These are phyloP conservation scores for Neogobius melanostomus DNA, from an alignment of 2,113 vertebrate species.

Conservation along the genomic window DNA sequence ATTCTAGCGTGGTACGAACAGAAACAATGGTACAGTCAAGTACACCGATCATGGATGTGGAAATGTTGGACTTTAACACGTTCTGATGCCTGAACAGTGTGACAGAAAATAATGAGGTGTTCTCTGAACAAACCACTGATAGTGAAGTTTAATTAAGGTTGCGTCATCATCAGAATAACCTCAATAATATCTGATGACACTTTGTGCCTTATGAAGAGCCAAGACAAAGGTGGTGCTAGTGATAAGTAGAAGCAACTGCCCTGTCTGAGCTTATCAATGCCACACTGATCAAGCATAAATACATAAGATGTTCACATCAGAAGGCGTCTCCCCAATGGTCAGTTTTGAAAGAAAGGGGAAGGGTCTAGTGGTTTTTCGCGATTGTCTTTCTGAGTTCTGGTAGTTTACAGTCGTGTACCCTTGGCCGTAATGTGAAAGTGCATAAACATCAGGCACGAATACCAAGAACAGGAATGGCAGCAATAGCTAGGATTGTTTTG, in stretches of 20 bases:
- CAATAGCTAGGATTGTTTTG: neutral
- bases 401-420: neutral
- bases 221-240: neutral
- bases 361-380: neutral
- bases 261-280: neutral
- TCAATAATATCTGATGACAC: neutral
- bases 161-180: neutral
- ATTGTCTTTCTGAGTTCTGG: neutral
- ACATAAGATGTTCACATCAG: constrained; percentile 1
- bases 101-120: neutral
- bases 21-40: neutral
- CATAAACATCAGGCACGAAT: too few relatives aligned
- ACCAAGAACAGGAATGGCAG: neutral
- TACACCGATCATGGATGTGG: too few relatives aligned
- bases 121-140: neutral
- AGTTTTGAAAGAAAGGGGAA: neutral
- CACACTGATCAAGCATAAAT: neutral
- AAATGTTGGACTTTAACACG: too few relatives aligned
- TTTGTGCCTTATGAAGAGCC: neutral
- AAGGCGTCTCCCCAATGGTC: neutral
- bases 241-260: neutral
- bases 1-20: too few relatives aligned
- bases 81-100: too few relatives aligned
- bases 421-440: neutral
- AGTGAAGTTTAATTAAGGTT: neutral